A percentile compares a stretch with the other conserved stretches of the same genome.
phyloP scores from a whole-genome alignment of 2,888 invertebrate species.

The Tachina lurida region DNA sequence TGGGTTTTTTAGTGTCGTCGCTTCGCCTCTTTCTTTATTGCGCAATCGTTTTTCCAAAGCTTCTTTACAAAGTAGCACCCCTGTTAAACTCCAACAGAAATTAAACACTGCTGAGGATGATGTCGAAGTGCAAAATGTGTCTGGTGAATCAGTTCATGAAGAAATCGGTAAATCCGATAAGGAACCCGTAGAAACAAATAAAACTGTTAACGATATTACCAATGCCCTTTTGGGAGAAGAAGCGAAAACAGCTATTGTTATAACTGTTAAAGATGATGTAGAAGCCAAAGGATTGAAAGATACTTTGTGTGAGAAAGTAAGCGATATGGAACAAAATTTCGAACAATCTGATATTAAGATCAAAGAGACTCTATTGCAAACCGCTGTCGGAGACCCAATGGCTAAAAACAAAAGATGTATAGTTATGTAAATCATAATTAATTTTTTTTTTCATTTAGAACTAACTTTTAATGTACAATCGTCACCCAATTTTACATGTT shows the following conservation, averaged over 20 bases:
- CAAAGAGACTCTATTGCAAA: slow-evolving; percentile 73
- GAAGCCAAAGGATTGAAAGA: slow-evolving; percentile 58
- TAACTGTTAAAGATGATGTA: slow-evolving; percentile 27
- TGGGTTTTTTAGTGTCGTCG: slow-evolving; percentile 77
- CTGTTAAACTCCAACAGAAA: slow-evolving; percentile 75
- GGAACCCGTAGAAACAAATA: slow-evolving; percentile 65
- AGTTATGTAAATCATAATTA: slow-evolving; percentile 73
- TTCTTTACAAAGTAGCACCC: slow-evolving; percentile 77
- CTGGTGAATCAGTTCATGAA: slow-evolving; percentile 77
- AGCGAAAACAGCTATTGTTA: slow-evolving; percentile 32
- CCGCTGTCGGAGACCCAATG: slow-evolving; percentile 68
- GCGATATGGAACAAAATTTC: slow-evolving; percentile 34
- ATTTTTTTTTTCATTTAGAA: slow-evolving; percentile 37
- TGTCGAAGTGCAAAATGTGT: slow-evolving; percentile 79
- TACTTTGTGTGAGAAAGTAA: slow-evolving; percentile 30
- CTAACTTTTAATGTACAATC: slow-evolving; percentile 56
- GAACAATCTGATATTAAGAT: slow-evolving; percentile 66
- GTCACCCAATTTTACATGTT: slow-evolving; percentile 29
- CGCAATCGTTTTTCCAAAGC: slow-evolving; percentile 79
- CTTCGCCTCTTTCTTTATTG: slow-evolving; percentile 80
- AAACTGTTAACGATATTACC: slow-evolving; percentile 73
- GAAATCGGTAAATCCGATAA: slow-evolving; percentile 73
- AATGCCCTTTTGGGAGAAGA: slow-evolving; percentile 54
- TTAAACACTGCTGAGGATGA: slow-evolving; percentile 74
- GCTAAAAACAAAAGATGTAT: slow-evolving; percentile 74